These are phyloP conservation scores for Spea hammondii DNA, from an alignment of 2,797 vertebrate species.

Conservation along the genomic window DNA sequence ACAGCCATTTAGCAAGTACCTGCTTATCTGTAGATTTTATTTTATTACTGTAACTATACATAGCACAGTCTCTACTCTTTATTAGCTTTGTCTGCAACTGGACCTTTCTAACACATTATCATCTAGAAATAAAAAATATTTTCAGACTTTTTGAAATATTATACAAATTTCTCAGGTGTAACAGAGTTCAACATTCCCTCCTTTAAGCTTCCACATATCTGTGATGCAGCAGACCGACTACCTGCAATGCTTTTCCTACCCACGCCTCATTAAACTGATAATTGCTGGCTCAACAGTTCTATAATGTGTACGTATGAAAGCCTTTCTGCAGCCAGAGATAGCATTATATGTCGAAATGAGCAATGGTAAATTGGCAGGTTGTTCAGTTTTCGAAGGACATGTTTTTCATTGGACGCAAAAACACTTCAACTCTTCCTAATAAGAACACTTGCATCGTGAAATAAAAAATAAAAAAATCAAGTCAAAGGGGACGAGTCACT, in stretches of 20 bases:
- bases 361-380: constrained; percentile 41
- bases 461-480: constrained; percentile 3
- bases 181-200: constrained; percentile 3
- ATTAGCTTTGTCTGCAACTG: too few species aligned
- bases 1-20: too few species aligned
- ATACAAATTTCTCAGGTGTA: constrained; percentile 14
- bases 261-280: constrained; percentile 39
- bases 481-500: neutral
- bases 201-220: constrained; percentile 18
- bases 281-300: constrained; percentile 41
- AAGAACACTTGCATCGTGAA: constrained; percentile 15
- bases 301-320: constrained; percentile 42
- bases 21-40: too few species aligned
- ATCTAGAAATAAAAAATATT: too few species aligned
- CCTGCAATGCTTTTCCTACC: neutral
- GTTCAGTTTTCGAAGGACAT: constrained; percentile 1
- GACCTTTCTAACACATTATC: too few species aligned
- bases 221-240: constrained; percentile 18
- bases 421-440: constrained; percentile 31
- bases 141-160: neutral
- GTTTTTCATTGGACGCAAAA: constrained; percentile 37
- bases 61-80: too few species aligned
- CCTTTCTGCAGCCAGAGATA: constrained; percentile 41
- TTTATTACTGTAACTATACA: too few species aligned
- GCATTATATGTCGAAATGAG: constrained; percentile 24